Evolutionary conservation across 2,888 invertebrate species (phyloP), one percentile per base, ranked within the genome.

Genomic region (Hirtodrosophila histrioides): DNA sequence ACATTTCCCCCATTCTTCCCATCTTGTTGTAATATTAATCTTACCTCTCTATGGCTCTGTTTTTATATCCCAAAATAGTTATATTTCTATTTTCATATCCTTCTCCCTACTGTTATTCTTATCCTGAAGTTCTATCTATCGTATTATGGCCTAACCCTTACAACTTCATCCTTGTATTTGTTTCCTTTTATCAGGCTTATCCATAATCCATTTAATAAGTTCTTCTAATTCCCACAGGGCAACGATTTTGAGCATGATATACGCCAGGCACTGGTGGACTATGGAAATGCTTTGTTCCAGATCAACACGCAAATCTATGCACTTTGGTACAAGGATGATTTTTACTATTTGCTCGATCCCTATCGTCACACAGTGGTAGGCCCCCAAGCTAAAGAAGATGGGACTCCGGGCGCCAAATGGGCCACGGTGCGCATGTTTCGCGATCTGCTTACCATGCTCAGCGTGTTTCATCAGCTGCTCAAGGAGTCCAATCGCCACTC

Each of bases 291-390:
- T 1, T 35, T 92, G 3, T 63, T 91, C 4, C 89, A 91, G 71
- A 86, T 91, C 17, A 88, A 88, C 56, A 71, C 78, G 29, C 89
- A 89, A 66, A 78, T 79, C 23, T 91, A 90, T 55, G 88, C 89
- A 0, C 27, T 91, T 4, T 91, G 90, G 90, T 75, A 70, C 50
- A 90, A 89, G 45, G 79, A 86, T 1, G 64, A 72, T 1, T 89
- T 88, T 33, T 90, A 84, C 50, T 91, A 91, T 41, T 41, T 91
- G 0, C 57, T 91, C 17, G 91, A 91, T 79, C 91, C 92, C 3
- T 92, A 89, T 67, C 78, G 86, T 0, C 91, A 91, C 60, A 69
- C 75, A 0, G 74, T 89, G 2, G 41, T 78, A 3, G 67, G 71
- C 10, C 29, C 61, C 3, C 36, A 53, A 8, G n/a, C 56, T 31